A percentile compares a stretch with the other conserved stretches of the same genome.
Evolutionary conservation across 1,140 invertebrate genomes (phyloP).

Genomic region (Oryctes rhinoceros): DNA sequence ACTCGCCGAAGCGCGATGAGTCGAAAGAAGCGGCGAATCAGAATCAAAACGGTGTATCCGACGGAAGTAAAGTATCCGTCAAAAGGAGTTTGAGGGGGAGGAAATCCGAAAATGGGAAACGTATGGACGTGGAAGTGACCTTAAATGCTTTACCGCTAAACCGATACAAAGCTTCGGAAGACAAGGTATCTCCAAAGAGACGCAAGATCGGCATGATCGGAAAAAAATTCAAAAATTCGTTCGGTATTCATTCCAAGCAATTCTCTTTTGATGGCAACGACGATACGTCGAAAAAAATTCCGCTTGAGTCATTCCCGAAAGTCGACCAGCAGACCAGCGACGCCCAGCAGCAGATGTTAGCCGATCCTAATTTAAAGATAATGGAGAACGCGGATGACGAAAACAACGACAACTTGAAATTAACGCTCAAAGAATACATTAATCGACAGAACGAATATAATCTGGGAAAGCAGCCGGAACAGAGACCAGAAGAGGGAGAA

Average conservation of each 20-base stretch:
- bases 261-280: neutral
- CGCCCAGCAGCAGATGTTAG: constrained; percentile 13
- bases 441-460: constrained; percentile 31
- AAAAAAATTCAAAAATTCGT: neutral
- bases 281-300: neutral
- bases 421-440: constrained; percentile 20
- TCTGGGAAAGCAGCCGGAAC: constrained; percentile 7
- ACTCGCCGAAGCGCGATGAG: neutral
- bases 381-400: constrained; percentile 33
- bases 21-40: neutral
- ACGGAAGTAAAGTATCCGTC: neutral
- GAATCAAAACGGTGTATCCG: neutral
- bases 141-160: neutral
- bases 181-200: neutral
- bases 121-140: neutral
- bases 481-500: constrained; percentile 26
- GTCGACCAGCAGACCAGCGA: neutral
- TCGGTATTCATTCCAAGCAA: neutral
- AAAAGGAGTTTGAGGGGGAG: neutral
- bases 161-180: neutral
- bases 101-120: neutral
- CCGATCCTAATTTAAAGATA: constrained; percentile 8
- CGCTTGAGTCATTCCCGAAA: neutral
- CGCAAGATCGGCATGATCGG: neutral
- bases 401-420: constrained; percentile 23